phyloP scores from a whole-genome alignment of 2,113 vertebrate genomes.

The Cariama cristata region DNA sequence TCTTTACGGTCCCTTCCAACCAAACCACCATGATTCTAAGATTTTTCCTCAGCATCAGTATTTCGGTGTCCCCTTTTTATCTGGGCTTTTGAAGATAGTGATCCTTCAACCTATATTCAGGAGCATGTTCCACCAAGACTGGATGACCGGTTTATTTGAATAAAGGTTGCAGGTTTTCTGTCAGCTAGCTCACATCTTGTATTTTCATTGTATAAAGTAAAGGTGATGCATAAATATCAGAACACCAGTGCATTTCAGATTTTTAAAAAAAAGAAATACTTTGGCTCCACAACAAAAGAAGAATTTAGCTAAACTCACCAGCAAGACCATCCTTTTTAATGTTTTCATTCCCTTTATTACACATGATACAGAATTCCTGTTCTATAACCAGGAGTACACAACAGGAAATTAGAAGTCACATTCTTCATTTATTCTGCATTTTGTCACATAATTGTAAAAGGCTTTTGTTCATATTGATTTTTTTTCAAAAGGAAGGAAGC shows the following conservation, averaged over 20 bases:
- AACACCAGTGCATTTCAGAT: not conserved
- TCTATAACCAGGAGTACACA: not conserved
- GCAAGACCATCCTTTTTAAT: not conserved
- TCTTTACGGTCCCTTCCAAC: too few species aligned
- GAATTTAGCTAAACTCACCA: not conserved
- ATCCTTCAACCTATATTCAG: not conserved
- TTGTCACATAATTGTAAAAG: not conserved
- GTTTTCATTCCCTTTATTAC: not conserved
- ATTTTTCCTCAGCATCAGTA: not conserved
- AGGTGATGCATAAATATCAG: not conserved
- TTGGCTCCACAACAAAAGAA: not conserved
- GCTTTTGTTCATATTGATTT: not conserved
- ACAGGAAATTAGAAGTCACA: not conserved
- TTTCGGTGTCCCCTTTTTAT: not conserved
- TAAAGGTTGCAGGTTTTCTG: not conserved
- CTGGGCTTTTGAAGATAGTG: not conserved
- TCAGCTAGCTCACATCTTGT: not conserved
- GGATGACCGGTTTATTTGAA: not conserved
- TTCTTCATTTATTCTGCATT: not conserved
- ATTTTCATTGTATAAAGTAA: not conserved
- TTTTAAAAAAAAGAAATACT: not conserved
- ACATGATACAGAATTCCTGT: not conserved
- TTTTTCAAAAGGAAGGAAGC: conserved; percentile 52
- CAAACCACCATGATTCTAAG: too few species aligned
- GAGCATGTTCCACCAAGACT: not conserved